A percentile compares a stretch with the other conserved stretches of the same genome.
phyloP scores from a whole-genome alignment of 2,888 invertebrate species.

The Beris chalybata region DNA sequence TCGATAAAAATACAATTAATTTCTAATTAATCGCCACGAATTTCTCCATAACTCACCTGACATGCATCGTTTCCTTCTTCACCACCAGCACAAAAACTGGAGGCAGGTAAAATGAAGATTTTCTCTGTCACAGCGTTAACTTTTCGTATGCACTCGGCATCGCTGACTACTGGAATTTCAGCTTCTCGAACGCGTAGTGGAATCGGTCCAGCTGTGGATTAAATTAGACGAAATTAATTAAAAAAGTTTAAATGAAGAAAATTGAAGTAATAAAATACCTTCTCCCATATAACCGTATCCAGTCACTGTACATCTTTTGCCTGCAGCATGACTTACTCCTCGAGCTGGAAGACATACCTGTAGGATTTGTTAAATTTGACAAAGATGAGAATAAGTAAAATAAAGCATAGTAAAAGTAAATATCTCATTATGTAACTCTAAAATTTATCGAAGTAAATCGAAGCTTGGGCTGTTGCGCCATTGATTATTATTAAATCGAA shows the following conservation, averaged over 20 bases:
- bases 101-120: conserved; percentile 89
- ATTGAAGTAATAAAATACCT: conserved; percentile 58
- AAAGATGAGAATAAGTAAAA: too few relatives aligned
- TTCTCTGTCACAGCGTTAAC: conserved; percentile 94
- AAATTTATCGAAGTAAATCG: too few relatives aligned
- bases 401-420: too few relatives aligned
- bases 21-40: neutral
- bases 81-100: conserved; percentile 92
- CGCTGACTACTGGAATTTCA: conserved; percentile 88
- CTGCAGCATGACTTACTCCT: conserved; percentile 85
- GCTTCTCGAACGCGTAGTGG: conserved; percentile 87
- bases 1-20: neutral
- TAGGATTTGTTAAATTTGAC: conserved; percentile 46
- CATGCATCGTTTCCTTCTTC: conserved; percentile 92
- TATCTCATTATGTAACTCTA: too few relatives aligned
- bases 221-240: conserved; percentile 1
- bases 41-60: conserved; percentile 63
- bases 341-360: conserved; percentile 86
- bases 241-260: neutral
- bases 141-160: conserved; percentile 88
- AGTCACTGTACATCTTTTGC: conserved; percentile 89
- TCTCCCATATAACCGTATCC: conserved; percentile 96
- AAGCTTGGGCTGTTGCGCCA: too few relatives aligned
- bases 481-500: too few relatives aligned
- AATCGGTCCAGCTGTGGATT: conserved; percentile 78